Evolutionary conservation across 1,140 invertebrate species (phyloP).

Genomic region (Paraescarpia echinospica): DNA sequence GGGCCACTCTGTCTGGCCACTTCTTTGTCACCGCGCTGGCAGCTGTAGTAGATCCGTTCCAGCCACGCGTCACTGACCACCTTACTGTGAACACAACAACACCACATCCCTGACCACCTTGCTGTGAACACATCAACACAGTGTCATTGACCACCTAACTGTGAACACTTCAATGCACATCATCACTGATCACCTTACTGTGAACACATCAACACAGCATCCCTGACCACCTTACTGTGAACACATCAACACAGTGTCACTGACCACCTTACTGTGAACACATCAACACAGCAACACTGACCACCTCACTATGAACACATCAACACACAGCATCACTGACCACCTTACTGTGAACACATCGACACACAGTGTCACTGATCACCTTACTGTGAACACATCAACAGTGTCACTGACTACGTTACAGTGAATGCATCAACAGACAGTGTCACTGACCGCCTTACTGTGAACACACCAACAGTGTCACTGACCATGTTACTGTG

Average conservation of each 20-base stretch:
- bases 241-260: too few relatives aligned
- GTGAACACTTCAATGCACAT: too few relatives aligned
- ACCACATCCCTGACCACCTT: constrained; percentile 35
- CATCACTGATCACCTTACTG: too few relatives aligned
- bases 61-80: constrained; percentile 55
- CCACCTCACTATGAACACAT: constrained; percentile 38
- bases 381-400: background rate
- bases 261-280: too few relatives aligned
- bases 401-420: background rate
- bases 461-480: too few relatives aligned
- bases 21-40: constrained; percentile 58
- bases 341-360: too few relatives aligned
- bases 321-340: background rate
- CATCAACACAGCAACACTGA: constrained; percentile 39
- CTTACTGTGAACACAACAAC: background rate
- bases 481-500: background rate
- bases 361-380: too few relatives aligned
- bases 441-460: too few relatives aligned
- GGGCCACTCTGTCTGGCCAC: constrained; percentile 58
- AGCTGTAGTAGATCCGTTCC: constrained; percentile 67
- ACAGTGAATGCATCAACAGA: too few relatives aligned
- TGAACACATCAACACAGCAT: too few relatives aligned
- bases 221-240: too few relatives aligned
- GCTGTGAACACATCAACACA: constrained; percentile 12
- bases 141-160: constrained; percentile 33